Evolutionary conservation across 2,888 invertebrate genomes (phyloP), one percentile per base, ranked within the genome.

Genomic region (Drosophila affinis): DNA sequence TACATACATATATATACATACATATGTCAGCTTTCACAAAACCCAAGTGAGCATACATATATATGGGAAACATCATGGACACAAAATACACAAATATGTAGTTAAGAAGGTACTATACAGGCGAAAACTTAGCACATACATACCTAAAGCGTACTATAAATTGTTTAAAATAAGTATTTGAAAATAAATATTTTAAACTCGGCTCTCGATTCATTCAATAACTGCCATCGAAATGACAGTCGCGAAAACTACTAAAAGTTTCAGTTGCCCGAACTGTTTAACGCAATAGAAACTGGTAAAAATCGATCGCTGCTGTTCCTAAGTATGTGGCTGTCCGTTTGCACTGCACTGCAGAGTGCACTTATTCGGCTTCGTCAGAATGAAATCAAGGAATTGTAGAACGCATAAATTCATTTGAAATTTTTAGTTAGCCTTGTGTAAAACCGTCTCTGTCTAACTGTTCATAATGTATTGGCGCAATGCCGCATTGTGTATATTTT

Each of bases 131-230:
- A 68, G 60, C 45, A 67, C n/a, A 39, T 39, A 39, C 62, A 53
- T 56, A 68, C 71, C 64, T 62, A 76, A 51, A 55, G 61, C 68
- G 69, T 62, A 69, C 14, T 64, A 64, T 57, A 64, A 70, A 49
- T 73, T 64, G 62, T 62, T 73, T 39, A 24, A 77, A 64, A 62
- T 76, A 76, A 76, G 73, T 73, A 59, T 65, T 70, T 62, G 27
- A 77, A 70, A 76, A 76, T 73, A 76, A 77, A 76, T 64, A 76
- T 70, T 73, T 69, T 73, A 59, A 69, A 73, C 59, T 75, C 63
- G 51, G 34, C 17, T 17, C 47, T 34, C 14, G 27, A 27, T 27
- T 51, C n/a, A 27, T 27, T 49, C n/a, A 27, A 14, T 14, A 27
- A 24, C n/a, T 49, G 39, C 14, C 39, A 39, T 39, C n/a, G n/a